A percentile compares a stretch with the other conserved stretches of the same genome.
Conservation (phyloP, 2,113 vertebrate genomes). For the Microtus ochrogaster region DNA sequence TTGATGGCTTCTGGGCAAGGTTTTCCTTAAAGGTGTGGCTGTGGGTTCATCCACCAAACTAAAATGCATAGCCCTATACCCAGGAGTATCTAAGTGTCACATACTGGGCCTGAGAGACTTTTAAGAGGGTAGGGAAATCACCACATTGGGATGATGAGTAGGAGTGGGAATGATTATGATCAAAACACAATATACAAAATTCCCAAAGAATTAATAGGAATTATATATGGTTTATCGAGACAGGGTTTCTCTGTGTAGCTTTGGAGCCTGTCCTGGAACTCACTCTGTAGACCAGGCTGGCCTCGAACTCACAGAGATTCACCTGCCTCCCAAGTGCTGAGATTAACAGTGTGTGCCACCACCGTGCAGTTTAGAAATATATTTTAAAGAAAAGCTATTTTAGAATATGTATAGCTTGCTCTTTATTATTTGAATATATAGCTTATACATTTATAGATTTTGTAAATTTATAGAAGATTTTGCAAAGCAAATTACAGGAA, state of each 20-base stretch:
- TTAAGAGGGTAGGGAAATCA: not conserved
- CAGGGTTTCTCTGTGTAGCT: too few relatives aligned
- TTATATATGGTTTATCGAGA: too few relatives aligned
- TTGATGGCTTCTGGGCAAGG: not conserved
- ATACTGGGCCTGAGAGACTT: not conserved
- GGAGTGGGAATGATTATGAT: not conserved
- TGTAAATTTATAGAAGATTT: not conserved
- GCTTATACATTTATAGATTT: not conserved
- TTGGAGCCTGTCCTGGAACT: too few relatives aligned
- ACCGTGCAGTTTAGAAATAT: not conserved
- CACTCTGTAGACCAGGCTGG: too few relatives aligned
- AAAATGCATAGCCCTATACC: not conserved
- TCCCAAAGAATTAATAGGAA: not conserved
- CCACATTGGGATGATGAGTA: not conserved
- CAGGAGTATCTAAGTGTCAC: not conserved
- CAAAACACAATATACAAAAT: not conserved
- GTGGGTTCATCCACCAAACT: not conserved
- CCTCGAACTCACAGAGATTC: too few relatives aligned
- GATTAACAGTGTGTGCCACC: too few relatives aligned
- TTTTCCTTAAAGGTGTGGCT: not conserved
- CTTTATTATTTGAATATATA: not conserved
- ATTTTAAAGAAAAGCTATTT: constrained; percentile 12
- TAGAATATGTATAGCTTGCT: not conserved
- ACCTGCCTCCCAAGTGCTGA: too few relatives aligned
- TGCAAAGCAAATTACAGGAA: not conserved